Conservation (phyloP, 2,113 vertebrate genomes). For the Montifringilla adamsi region DNA sequence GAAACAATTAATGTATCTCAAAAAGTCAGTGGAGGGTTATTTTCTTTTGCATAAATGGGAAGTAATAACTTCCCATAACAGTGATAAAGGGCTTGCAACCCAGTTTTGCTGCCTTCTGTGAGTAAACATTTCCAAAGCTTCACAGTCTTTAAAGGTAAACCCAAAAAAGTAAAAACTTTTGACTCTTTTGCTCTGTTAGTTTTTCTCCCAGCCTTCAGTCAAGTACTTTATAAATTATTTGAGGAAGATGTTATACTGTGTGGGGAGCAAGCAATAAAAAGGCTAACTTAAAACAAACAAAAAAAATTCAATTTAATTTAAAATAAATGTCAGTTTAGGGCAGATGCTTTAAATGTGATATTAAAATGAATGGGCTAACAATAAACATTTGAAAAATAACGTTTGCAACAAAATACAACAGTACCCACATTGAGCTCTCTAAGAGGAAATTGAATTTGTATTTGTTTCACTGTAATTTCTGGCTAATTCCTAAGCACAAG, state of each 20-base stretch:
- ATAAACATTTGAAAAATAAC: conserved; percentile 11
- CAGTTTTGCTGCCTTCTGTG: background rate
- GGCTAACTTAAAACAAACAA: background rate
- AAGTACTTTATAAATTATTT: background rate
- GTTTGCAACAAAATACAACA: background rate
- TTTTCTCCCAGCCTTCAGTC: background rate
- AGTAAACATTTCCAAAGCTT: background rate
- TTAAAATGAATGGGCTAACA: background rate
- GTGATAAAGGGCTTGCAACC: background rate
- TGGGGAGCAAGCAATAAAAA: background rate
- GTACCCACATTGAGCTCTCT: background rate
- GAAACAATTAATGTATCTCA: background rate
- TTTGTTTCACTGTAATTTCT: conserved; percentile 1
- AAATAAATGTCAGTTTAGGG: background rate
- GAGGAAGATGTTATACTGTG: background rate
- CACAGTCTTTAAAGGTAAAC: background rate
- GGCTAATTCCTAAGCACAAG: background rate
- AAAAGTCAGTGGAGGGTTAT: background rate
- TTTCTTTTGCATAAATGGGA: background rate
- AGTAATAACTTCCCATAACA: background rate
- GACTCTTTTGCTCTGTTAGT: background rate
- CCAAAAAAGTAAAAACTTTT: background rate
- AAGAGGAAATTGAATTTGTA: background rate
- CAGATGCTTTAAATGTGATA: background rate
- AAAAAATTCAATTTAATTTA: conserved; percentile 9